Base-by-base conservation (phyloP, 2,113 vertebrate species). In the Motacilla alba region DNA sequence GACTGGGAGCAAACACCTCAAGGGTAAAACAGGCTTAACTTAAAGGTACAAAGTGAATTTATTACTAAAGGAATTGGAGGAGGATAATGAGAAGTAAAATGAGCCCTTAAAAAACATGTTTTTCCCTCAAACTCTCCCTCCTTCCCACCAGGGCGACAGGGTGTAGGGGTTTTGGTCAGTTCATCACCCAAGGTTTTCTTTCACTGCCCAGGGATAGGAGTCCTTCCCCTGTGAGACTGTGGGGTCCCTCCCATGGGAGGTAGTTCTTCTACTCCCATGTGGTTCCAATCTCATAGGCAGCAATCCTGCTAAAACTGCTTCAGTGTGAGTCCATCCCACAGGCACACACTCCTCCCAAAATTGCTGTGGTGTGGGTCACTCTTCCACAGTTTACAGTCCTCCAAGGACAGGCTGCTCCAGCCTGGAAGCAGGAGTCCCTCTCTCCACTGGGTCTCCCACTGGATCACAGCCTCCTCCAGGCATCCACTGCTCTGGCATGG, bases 261-360 rank as follows among this genome's bases (percentile, higher is more conserved):
- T 20, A 28, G 24, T 5, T 52, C 47, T 20, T 7, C 19, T 43
- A 46, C 19, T 8, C 33, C 23, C 5, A 11, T 2, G 2, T 26
- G n/a, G 55, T 4, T 59, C 20, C 55, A 59, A 6, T 37, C 27
- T 23, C 55, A 31, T 0, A 0, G 23, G n/a, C 19, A 59, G 26
- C 9, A 75, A 20, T 27, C 19, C 15, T 13, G n/a, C 24, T 1
- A 8, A 24, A 46, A 19, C 5, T 46, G 33, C 19, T 46, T 24
- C 19, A 22, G 13, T 1, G 0, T 28, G 33, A 35, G 6, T 16
- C 24, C 2, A 4, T 35, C 18, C 31, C 24, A 22, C 0, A 3
- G 41, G 24, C 24, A 74, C 4, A 43, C 3, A 20, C 17, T 11
- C 13, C 13, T 28, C 18, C 24, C 43, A 35, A 46, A 75, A 46